These are phyloP conservation scores for Upupa epops DNA, from an alignment of 2,113 vertebrate genomes.

Conservation along the genomic window DNA sequence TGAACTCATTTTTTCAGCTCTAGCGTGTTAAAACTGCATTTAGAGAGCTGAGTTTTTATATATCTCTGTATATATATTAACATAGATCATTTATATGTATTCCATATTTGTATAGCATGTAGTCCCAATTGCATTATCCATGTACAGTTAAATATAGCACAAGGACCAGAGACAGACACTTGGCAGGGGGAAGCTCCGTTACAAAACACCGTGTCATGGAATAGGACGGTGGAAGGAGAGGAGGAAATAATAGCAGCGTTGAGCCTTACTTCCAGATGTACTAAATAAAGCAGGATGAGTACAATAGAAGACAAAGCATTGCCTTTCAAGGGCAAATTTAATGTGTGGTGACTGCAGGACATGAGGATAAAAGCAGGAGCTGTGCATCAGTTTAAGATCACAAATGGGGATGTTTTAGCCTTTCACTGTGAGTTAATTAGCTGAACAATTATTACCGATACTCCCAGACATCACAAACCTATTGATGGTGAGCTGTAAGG, in stretches of 20 bases:
- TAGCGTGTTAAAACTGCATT: not conserved
- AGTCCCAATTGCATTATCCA: not conserved
- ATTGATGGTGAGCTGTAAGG: not conserved
- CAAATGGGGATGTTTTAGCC: not conserved
- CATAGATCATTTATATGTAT: too few species aligned
- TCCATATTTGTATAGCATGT: too few species aligned
- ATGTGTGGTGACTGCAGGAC: not conserved
- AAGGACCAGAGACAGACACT: not conserved
- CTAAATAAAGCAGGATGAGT: not conserved
- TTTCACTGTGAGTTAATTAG: not conserved
- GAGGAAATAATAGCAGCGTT: not conserved
- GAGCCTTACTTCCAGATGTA: constrained; percentile 15
- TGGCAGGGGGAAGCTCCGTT: not conserved
- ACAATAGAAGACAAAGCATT: not conserved
- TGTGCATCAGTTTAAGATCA: not conserved
- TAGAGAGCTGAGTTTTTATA: too few species aligned
- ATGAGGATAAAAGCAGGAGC: not conserved
- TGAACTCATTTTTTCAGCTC: not conserved
- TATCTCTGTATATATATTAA: too few species aligned
- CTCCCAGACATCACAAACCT: not conserved
- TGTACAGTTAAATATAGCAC: not conserved
- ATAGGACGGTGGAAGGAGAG: not conserved
- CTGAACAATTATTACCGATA: not conserved
- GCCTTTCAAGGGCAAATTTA: constrained; percentile 2
- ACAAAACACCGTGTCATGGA: not conserved